Conservation (phyloP, 1,140 invertebrate genomes). For the Drosophila neocordata region DNA sequence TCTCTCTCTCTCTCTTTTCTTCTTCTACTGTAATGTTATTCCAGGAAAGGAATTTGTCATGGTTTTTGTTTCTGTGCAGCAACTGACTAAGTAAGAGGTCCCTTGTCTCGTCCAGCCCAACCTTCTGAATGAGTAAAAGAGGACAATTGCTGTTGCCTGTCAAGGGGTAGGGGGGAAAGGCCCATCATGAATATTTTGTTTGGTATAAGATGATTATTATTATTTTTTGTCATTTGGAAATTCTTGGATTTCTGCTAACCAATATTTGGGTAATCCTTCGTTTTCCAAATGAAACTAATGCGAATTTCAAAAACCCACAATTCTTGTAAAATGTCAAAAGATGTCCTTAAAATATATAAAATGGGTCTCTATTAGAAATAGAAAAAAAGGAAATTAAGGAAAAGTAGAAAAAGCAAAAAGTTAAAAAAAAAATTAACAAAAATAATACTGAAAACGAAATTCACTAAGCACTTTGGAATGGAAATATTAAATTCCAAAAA, state of each 20-base stretch:
- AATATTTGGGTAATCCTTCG: background rate
- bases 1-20: background rate
- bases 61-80: slow-evolving; percentile 20
- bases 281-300: background rate
- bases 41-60: slow-evolving; percentile 20
- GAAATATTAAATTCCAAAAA: no score
- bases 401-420: no score
- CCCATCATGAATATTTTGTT: background rate
- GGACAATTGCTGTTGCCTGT: background rate
- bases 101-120: background rate
- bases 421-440: no score
- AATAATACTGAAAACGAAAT: background rate
- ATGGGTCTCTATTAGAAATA: no score
- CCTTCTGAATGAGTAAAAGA: background rate
- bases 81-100: background rate
- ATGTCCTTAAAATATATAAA: no score
- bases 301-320: background rate
- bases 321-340: no score
- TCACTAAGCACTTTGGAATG: background rate
- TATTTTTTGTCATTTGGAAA: background rate
- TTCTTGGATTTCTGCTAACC: background rate
- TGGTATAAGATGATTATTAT: background rate
- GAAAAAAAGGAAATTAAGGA: no score
- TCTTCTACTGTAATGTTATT: slow-evolving; percentile 23
- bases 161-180: background rate